Percentiles rank a stretch among this genome's conserved stretches.
Evolutionary conservation across 2,113 vertebrate genomes (phyloP).

Genomic region (Erinaceus europaeus): DNA sequence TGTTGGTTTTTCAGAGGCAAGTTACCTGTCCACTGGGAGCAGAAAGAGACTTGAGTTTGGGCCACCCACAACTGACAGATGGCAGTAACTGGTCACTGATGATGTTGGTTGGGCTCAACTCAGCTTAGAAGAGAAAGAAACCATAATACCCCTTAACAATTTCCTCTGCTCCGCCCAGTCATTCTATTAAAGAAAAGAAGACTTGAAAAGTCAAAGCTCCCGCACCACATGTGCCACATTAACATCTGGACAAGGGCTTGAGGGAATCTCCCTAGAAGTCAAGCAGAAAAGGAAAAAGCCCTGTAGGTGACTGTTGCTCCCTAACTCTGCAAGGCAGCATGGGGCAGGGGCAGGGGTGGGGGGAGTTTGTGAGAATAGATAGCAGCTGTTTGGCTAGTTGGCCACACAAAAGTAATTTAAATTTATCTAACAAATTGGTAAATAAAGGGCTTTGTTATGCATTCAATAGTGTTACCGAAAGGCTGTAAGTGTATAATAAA

Average conservation of each 20-base stretch:
- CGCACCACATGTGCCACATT: background rate
- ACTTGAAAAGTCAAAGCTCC: constrained; percentile 28
- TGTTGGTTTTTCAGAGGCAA: background rate
- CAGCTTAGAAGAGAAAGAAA: constrained; percentile 51
- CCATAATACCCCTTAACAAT: constrained; percentile 35
- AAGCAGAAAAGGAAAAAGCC: background rate
- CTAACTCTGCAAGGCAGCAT: background rate
- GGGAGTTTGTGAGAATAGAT: background rate
- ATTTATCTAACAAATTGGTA: constrained; percentile 30
- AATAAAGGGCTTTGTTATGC: constrained; percentile 16
- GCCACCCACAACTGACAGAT: constrained; percentile 60
- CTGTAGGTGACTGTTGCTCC: background rate
- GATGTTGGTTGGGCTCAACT: constrained; percentile 11
- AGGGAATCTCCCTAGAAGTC: constrained; percentile 36
- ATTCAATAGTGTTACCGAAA: background rate
- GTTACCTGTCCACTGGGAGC: constrained; percentile 52
- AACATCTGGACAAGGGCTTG: constrained; percentile 58
- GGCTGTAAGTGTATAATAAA: background rate
- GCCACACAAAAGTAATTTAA: background rate
- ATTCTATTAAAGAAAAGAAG: constrained; percentile 48
- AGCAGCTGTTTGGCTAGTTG: background rate
- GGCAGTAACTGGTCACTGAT: constrained; percentile 45
- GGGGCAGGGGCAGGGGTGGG: background rate
- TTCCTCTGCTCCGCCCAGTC: constrained; percentile 40
- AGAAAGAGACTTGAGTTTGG: background rate